Evolutionary conservation across 1,140 invertebrate genomes (phyloP).

Genomic region (Drosophila lowei): DNA sequence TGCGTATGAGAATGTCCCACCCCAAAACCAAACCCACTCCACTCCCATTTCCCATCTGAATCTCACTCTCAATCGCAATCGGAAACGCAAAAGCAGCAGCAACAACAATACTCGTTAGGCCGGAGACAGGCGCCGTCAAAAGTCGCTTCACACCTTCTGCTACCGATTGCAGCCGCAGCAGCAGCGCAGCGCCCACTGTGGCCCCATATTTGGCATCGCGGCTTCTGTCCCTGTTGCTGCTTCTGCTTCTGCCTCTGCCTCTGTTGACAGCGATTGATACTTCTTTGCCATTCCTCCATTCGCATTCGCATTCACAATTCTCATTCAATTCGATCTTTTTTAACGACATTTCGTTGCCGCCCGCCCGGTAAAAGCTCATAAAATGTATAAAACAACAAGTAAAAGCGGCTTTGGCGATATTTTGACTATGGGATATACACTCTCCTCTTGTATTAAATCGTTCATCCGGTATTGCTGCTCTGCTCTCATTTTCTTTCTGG

Average conservation of each 20-base stretch:
- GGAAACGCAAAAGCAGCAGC: conserved; percentile 1
- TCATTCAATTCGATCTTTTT: conserved; percentile 76
- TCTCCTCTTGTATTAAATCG: no score
- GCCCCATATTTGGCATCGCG: conserved; percentile 63
- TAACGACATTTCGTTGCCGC: conserved; percentile 61
- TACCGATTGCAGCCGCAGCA: conserved; percentile 38
- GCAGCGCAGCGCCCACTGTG: conserved; percentile 48
- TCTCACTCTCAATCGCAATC: no score
- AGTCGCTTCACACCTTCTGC: conserved; percentile 46
- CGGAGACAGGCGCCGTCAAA: conserved; percentile 24
- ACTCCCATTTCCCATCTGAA: no score
- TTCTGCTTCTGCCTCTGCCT: conserved; percentile 4
- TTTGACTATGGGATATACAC: no score
- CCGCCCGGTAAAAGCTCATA: conserved; percentile 39
- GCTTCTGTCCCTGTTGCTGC: conserved; percentile 21
- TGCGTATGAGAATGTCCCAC: no score
- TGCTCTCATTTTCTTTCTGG: no score
- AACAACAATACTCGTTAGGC: background rate
- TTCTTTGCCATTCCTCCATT: background rate
- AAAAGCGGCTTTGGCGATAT: conserved; percentile 2
- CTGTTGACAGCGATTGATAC: background rate
- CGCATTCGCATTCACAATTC: conserved; percentile 35
- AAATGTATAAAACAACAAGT: conserved; percentile 25
- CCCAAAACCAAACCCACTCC: no score
- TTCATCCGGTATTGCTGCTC: no score